Evolutionary conservation across 2,797 vertebrate species (phyloP).

Genomic region (Acropternis orthonyx): DNA sequence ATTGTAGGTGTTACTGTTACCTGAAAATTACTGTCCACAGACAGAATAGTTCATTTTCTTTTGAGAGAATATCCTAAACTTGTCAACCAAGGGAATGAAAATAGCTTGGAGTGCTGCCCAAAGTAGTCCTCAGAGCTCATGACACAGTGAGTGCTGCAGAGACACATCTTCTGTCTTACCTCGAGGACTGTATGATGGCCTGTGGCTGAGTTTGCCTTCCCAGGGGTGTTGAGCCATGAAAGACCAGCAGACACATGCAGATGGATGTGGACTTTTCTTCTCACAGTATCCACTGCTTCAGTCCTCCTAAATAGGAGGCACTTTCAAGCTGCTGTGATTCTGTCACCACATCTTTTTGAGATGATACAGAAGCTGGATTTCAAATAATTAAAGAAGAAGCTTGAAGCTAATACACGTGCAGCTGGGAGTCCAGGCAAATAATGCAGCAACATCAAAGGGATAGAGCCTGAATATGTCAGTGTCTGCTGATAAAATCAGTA

Average conservation of each 20-base stretch:
- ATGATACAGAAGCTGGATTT: neutral
- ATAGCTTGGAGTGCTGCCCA: neutral
- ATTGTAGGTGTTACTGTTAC: neutral
- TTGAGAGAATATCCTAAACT: neutral
- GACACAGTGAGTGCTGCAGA: neutral
- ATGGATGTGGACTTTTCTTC: neutral
- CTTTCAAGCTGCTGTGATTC: neutral
- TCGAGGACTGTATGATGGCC: neutral
- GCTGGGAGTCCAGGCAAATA: slow-evolving; percentile 9
- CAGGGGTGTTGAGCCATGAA: neutral
- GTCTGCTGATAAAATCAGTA: slow-evolving; percentile 34
- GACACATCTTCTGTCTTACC: neutral
- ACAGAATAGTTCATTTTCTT: neutral
- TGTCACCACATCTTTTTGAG: neutral
- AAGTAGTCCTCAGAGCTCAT: neutral
- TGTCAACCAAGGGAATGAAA: neutral
- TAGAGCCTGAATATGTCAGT: neutral
- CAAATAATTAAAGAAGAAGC: neutral
- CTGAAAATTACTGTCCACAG: neutral
- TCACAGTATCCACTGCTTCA: neutral
- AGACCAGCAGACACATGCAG: neutral
- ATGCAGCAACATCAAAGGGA: slow-evolving; percentile 10
- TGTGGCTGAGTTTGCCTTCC: neutral
- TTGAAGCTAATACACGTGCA: slow-evolving; percentile 3
- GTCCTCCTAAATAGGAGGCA: neutral